Evolutionary conservation across 2,888 invertebrate species (phyloP), one percentile per base, ranked within the genome.

Genomic region (Panorpa germanica): DNA sequence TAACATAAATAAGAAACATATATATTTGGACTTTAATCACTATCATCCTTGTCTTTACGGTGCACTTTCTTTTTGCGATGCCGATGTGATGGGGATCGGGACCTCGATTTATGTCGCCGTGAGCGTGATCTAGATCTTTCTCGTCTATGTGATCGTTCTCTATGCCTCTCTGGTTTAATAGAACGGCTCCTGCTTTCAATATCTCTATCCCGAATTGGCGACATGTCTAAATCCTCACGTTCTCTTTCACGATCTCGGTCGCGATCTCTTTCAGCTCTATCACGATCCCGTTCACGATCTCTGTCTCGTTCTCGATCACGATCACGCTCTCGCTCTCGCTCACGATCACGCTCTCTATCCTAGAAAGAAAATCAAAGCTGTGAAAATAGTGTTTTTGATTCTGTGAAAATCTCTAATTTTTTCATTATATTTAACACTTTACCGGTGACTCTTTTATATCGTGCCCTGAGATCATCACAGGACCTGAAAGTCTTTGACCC

Each of bases 1-100:
- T n/a, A n/a, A n/a, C n/a, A n/a, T n/a, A n/a, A n/a, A n/a, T 16
- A 28, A 28, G 28, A 28, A 31, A 24, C 9, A 27, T 25, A 16
- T 29, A 7, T 25, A 22, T 17, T 36, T 32, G 14, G 12, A 24
- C n/a, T 32, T 53, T 57, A 73, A 55, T 73, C 71, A 27, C 71
- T 71, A 21, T 77, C 77, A 35, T 77, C 78, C 38, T 72, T 70
- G 25, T 72, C 71, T 40, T 80, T 73, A 21, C 78, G 70, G 44
- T 81, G 70, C 10, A 63, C 60, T 48, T 66, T 64, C 57, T 73
- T 74, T 53, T 73, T 73, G 29, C 59, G 56, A 37, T 63, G 63
- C 30, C 70, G 58, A 36, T 70, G 65, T 34, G 70, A 65, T 25
- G 74, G 75, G 43, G 74, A 74, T 18, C 73, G 63, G 4, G 74